Base-by-base conservation (phyloP, 2,113 vertebrate genomes). In the Toxotes jaculatrix region DNA sequence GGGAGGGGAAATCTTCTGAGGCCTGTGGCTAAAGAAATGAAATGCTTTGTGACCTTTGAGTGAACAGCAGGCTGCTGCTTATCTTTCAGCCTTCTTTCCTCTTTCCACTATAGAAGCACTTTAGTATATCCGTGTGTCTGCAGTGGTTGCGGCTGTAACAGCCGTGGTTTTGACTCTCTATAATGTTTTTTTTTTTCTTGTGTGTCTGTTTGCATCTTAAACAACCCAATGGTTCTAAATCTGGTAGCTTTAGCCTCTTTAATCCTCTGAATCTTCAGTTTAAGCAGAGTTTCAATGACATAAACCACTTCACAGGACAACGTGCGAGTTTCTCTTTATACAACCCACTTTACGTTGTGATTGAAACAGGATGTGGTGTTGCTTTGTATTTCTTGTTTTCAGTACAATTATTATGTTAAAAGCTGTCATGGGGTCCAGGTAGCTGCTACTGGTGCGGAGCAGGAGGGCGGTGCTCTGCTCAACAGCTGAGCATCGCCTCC, bases 341-440 rank as follows among this genome's bases (percentile, higher is more conserved):
- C 64, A 36, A 63, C 74, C 59, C 72, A 69, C 87, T 81, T 67
- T 45, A 60, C 23, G 4, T 82, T 64, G 84, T 71, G 71, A 92
- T 74, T 91, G 89, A 93, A 93, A 94, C 89, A 94, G 93, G 94
- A 95, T 95, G 94, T 88, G 93, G 93, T 87, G 76, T 53, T 62
- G 74, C 76, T 77, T 84, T 88, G 78, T 63, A 79, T 90, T 84
- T 83, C 67, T 88, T 79, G 60, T 89, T 88, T 89, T 90, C 75
- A 59, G 40, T 77, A 62, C 17, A 77, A 75, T 86, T 86, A 83
- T 80, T 75, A 69, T 69, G 32, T 78, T 75, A 38, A 68, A 55
- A 32, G 64, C 31, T 17, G 34, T 38, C 42, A 62, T 42, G 16
- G 53, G 74, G 79, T 74, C 56, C 70, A 79, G 78, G 84, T 67